These are phyloP conservation scores for Leguminivora glycinivorella DNA, from an alignment of 1,140 invertebrate species.

Conservation along the genomic window DNA sequence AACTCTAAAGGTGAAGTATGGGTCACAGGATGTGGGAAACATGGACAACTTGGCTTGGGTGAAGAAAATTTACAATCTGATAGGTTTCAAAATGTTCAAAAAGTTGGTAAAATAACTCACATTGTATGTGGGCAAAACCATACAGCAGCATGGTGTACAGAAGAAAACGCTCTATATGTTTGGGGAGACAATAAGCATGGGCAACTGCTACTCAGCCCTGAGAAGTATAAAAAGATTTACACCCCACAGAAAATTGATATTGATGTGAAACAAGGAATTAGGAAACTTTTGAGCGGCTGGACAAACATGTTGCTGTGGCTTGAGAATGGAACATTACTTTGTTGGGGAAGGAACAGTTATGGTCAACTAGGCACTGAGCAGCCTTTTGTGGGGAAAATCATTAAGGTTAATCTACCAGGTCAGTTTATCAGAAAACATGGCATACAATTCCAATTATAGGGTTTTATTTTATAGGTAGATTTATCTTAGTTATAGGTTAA, in stretches of 20 bases:
- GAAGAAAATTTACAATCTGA: slow-evolving; percentile 66
- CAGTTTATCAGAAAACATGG: slow-evolving; percentile 13
- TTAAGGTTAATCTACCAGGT: slow-evolving; percentile 63
- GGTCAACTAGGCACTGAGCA: slow-evolving; percentile 83
- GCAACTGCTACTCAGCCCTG: slow-evolving; percentile 81
- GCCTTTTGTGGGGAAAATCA: slow-evolving; percentile 51
- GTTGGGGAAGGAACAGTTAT: slow-evolving; percentile 91
- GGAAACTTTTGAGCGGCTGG: slow-evolving; percentile 84
- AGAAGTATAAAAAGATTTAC: slow-evolving; percentile 61
- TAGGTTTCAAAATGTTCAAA: slow-evolving; percentile 80
- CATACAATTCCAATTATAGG: background rate
- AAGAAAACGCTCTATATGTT: slow-evolving; percentile 80
- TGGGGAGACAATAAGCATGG: slow-evolving; percentile 89
- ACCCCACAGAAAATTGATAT: slow-evolving; percentile 78
- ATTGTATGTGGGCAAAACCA: slow-evolving; percentile 87
- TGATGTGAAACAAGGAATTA: slow-evolving; percentile 73
- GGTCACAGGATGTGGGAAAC: slow-evolving; percentile 81
- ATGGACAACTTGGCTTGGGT: slow-evolving; percentile 83
- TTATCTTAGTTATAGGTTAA: too few species aligned
- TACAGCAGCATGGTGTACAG: slow-evolving; percentile 81
- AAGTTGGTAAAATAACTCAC: slow-evolving; percentile 76
- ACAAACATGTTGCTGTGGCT: slow-evolving; percentile 84
- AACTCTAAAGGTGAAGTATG: slow-evolving; percentile 82
- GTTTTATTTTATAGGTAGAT: too few species aligned
- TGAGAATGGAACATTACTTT: slow-evolving; percentile 80